Evolutionary conservation across 2,797 vertebrate species (phyloP).

Genomic region (Urophycis tenuis): DNA sequence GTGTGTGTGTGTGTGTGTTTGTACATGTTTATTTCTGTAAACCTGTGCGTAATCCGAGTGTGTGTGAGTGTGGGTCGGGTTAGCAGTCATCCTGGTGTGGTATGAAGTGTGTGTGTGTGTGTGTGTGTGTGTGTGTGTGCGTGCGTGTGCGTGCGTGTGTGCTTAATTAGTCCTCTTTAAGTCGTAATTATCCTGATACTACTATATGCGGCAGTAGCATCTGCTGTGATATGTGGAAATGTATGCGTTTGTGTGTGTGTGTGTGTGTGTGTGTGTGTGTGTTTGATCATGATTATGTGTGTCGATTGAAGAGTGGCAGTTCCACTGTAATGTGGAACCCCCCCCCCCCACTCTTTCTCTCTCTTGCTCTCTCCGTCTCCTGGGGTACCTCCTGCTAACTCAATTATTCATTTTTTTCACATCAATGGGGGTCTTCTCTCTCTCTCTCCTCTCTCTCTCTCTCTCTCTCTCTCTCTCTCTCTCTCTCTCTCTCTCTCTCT

Average conservation of each 20-base stretch:
- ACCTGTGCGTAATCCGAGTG: constrained; percentile 9
- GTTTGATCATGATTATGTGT: not conserved
- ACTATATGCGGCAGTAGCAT: too few relatives aligned
- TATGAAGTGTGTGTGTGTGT: constrained; percentile 12
- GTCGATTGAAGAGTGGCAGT: constrained; percentile 48
- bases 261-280: constrained; percentile 14
- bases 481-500: constrained; percentile 12
- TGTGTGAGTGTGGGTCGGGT: not conserved
- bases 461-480: constrained; percentile 16
- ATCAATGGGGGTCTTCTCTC: constrained; percentile 48
- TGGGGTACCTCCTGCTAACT: constrained; percentile 55
- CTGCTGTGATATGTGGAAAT: not conserved
- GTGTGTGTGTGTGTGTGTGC: not conserved
- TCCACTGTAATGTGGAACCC: constrained; percentile 33
- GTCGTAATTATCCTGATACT: too few relatives aligned
- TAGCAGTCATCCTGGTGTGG: too few relatives aligned
- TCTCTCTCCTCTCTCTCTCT: constrained; percentile 23
- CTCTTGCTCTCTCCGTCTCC: constrained; percentile 10
- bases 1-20: constrained; percentile 5
- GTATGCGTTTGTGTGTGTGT: constrained; percentile 7
- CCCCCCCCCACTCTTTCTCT: not conserved
- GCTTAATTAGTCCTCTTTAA: too few relatives aligned
- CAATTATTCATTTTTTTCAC: constrained; percentile 68
- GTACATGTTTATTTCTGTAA: constrained; percentile 2
- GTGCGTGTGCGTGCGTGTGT: constrained; percentile 10